These are phyloP conservation scores for Callyntrura sp. DNA, from an alignment of 2,888 invertebrate species.

Conservation along the genomic window DNA sequence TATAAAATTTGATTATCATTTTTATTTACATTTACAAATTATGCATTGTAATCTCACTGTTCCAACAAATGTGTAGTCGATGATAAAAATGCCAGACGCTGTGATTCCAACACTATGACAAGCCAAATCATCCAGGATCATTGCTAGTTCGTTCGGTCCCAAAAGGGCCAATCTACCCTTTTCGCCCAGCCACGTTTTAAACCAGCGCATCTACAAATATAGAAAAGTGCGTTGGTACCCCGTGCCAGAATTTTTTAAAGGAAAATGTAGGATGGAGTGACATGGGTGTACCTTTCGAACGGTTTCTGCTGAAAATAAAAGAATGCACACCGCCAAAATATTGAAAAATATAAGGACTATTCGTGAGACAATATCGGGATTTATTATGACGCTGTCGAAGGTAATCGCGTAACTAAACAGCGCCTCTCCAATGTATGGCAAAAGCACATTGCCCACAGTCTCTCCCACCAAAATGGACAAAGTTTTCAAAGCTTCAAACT, in stretches of 20 bases:
- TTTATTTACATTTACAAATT: not conserved
- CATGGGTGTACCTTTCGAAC: conserved; percentile 45
- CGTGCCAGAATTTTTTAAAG: not conserved
- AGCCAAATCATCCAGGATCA: conserved; percentile 52
- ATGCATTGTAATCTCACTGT: too few species aligned
- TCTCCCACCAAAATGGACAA: conserved; percentile 56
- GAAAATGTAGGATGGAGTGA: too few species aligned
- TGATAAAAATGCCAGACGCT: conserved; percentile 62
- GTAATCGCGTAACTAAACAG: conserved; percentile 65
- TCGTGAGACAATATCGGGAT: conserved; percentile 37
- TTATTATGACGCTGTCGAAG: conserved; percentile 58
- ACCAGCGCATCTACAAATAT: conserved; percentile 62
- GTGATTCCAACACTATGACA: conserved; percentile 51
- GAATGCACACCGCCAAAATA: conserved; percentile 55
- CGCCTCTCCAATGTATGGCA: conserved; percentile 65
- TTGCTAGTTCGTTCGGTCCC: conserved; percentile 45
- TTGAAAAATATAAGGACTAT: conserved; percentile 56
- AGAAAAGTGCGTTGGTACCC: not conserved
- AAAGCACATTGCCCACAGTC: conserved; percentile 15
- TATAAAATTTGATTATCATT: not conserved
- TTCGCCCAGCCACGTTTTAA: conserved; percentile 51
- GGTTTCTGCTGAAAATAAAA: conserved; percentile 63
- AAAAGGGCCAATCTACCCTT: conserved; percentile 6
- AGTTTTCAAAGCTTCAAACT: conserved; percentile 63
- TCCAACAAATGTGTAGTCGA: conserved; percentile 62